Base-by-base conservation (phyloP, 2,888 invertebrate genomes). In the Petrolisthes manimaculis region DNA sequence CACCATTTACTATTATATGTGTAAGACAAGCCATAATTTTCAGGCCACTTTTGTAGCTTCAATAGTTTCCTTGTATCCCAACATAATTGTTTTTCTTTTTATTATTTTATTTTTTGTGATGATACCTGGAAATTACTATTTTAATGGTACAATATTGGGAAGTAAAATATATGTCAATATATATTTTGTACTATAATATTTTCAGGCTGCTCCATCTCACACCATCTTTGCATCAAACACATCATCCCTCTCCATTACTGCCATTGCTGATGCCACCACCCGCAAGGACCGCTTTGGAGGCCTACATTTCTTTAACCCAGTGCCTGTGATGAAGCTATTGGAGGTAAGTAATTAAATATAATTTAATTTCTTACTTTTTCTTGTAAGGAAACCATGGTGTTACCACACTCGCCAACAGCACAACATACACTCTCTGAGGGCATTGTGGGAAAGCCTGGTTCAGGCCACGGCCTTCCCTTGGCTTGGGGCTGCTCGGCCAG, bases 251-350 rank as follows among this genome's bases (percentile, higher is more conserved):
- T 95, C 96, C 14, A 96, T 98, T 91, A 94, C 94, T 89, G 97
- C 97, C 92, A 97, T 98, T 92, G 95, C 96, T 0, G 94, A 95
- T 9, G 94, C 95, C 5, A 95, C 96, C 3, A 95, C 95, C 88
- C 94, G 97, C 92, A 92, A 93, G 91, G 94, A 94, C 91, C 94
- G 95, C 91, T 97, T 97, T 93, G 97, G 96, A 24, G 97, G 97
- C 0, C 94, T 97, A 69, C 97, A 98, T 93, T 98, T 98, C 93
- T 98, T 98, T 94, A 97, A 97, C 93, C 97, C 97, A 0, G 97
- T 97, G 0, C 97, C 97, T 0, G 94, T 97, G 82, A 97, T 98
- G 97, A 96, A 96, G 92, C 94, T 98, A 0, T 93, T 98, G 51
- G 98, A 98, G 94, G 95, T 95, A 91, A 91, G 90, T 53, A 8